Conservation (phyloP, 2,113 vertebrate genomes). For the Mixornis gularis region DNA sequence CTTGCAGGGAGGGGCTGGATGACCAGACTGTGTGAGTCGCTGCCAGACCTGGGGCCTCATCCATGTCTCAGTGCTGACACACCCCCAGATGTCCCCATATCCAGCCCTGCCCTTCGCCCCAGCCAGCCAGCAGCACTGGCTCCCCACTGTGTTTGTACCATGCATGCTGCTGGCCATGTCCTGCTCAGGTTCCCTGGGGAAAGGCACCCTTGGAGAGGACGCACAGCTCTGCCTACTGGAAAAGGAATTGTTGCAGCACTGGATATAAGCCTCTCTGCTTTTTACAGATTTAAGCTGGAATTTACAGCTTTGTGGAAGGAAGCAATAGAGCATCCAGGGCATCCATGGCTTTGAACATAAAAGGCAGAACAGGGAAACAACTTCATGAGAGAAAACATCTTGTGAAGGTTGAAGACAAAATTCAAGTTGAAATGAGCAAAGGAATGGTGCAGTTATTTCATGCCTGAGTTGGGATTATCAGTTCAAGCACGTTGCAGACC, state of each 20-base stretch:
- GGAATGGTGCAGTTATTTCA: neutral
- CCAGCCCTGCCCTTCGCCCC: neutral
- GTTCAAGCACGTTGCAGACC: neutral
- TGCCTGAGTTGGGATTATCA: neutral
- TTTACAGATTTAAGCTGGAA: neutral
- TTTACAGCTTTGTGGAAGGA: neutral
- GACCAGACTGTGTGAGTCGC: neutral
- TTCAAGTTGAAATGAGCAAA: neutral
- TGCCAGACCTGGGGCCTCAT: neutral
- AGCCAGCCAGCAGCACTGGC: neutral
- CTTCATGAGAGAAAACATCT: neutral
- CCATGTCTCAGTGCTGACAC: neutral
- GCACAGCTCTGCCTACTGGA: neutral
- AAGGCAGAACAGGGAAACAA: neutral
- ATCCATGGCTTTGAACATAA: neutral
- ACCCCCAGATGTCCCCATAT: neutral
- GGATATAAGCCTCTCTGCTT: neutral
- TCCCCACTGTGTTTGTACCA: accelerated
- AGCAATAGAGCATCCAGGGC: neutral
- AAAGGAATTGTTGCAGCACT: neutral
- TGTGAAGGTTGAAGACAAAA: neutral
- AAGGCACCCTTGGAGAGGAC: too few species aligned
- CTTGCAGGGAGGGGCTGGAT: neutral
- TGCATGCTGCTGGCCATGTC: accelerated
- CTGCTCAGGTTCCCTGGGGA: accelerated